These are phyloP conservation scores for Meandrina meandrites DNA, from an alignment of 92 coral and sea anemone genomes.

Conservation along the genomic window DNA sequence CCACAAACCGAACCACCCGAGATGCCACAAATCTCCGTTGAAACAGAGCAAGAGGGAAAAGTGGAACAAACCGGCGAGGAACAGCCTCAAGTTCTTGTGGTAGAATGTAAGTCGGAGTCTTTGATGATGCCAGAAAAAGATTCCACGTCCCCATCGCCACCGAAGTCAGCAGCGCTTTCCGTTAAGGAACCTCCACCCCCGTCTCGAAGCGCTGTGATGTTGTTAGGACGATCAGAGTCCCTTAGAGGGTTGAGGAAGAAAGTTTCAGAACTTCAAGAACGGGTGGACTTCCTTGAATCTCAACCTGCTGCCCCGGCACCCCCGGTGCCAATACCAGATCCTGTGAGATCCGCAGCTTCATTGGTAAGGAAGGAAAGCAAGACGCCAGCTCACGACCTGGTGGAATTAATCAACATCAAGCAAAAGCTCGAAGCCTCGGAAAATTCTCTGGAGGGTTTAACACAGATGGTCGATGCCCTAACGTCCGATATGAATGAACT, in stretches of 20 bases:
- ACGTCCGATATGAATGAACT: constrained; percentile 63
- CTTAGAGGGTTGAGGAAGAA: constrained; percentile 58
- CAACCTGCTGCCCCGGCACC: constrained; percentile 33
- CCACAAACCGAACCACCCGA: neutral
- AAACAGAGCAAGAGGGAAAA: neutral
- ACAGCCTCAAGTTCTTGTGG: neutral
- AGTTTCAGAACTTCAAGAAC: constrained; percentile 75
- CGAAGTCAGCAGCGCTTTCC: constrained; percentile 10
- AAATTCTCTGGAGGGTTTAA: constrained; percentile 74
- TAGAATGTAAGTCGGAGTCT: constrained; percentile 1
- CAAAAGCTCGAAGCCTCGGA: constrained; percentile 86
- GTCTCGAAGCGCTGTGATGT: constrained; percentile 40
- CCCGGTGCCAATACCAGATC: constrained; percentile 1
- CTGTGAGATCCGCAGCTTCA: constrained; percentile 66
- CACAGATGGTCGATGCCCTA: constrained; percentile 84
- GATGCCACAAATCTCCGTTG: neutral
- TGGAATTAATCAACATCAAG: constrained; percentile 78
- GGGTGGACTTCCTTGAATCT: constrained; percentile 72
- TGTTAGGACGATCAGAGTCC: constrained; percentile 44
- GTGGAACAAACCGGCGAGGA: neutral
- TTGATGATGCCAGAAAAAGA: neutral
- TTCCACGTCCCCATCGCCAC: neutral
- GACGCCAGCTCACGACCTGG: constrained; percentile 94
- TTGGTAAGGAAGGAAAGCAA: constrained; percentile 76
- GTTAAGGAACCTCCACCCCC: neutral